Conservation (phyloP, 2,888 invertebrate species). For the Barypeithes pellucidus region DNA sequence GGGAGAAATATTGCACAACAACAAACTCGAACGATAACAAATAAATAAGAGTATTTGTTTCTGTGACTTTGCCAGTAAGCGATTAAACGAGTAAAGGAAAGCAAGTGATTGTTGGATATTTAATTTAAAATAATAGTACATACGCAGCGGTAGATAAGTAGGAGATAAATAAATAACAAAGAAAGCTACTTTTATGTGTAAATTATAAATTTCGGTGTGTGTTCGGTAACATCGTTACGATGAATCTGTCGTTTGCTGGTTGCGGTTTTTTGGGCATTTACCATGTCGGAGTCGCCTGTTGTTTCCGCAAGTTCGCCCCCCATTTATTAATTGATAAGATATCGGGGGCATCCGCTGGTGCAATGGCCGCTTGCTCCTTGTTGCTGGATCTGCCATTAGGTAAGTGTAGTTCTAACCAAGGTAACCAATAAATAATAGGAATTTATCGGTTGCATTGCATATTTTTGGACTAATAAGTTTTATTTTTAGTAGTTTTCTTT, state of each 20-base stretch:
- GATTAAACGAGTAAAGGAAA: too few relatives aligned
- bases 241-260: conserved; percentile 98
- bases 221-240: conserved; percentile 61
- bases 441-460: too few relatives aligned
- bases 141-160: conserved; percentile 1
- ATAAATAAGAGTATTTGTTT: too few relatives aligned
- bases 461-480: too few relatives aligned
- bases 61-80: too few relatives aligned
- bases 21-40: too few relatives aligned
- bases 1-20: too few relatives aligned
- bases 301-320: conserved; percentile 96
- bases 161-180: conserved; percentile 7
- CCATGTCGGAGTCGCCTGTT: conserved; percentile 98
- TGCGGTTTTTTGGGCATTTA: conserved; percentile 99
- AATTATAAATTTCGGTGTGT: not conserved
- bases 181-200: not conserved
- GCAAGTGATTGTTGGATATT: too few relatives aligned
- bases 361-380: conserved; percentile 90
- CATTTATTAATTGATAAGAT: conserved; percentile 90
- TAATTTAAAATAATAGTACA: too few relatives aligned
- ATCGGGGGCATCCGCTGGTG: conserved; percentile 97
- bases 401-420: conserved; percentile 72
- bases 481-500: too few relatives aligned
- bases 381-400: conserved; percentile 91
- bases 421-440: not conserved